phyloP scores from a whole-genome alignment of 2,888 invertebrate genomes.

The Xestia rhomboidea region DNA sequence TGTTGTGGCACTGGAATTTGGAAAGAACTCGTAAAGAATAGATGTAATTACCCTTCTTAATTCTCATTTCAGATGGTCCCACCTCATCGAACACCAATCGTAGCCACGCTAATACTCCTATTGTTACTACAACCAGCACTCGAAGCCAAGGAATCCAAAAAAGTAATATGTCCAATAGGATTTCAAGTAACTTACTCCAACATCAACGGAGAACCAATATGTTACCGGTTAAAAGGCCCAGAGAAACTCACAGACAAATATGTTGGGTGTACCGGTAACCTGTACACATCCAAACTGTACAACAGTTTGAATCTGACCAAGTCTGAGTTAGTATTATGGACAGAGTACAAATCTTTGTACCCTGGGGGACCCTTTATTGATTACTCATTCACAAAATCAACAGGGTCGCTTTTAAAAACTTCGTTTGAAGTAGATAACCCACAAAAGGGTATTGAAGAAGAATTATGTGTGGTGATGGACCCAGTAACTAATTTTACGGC shows the following conservation, averaged over 20 bases:
- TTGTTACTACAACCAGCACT: constrained; percentile 67
- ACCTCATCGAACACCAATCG: constrained; percentile 64
- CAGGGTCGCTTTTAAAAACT: constrained; percentile 73
- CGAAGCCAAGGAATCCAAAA: constrained; percentile 66
- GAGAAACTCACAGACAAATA: constrained; percentile 82
- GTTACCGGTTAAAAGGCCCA: constrained; percentile 83
- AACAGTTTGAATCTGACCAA: constrained; percentile 75
- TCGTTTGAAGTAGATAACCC: constrained; percentile 75
- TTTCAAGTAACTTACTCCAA: constrained; percentile 76
- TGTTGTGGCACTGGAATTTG: neutral
- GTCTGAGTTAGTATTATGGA: constrained; percentile 80
- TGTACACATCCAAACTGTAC: constrained; percentile 78
- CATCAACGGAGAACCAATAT: constrained; percentile 72
- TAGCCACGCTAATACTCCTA: constrained; percentile 68
- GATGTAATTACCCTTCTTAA: neutral
- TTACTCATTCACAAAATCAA: constrained; percentile 79
- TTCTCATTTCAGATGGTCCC: constrained; percentile 78
- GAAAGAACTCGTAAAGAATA: neutral
- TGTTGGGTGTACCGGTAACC: constrained; percentile 82
- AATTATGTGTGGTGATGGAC: constrained; percentile 81
- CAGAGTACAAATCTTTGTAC: constrained; percentile 84
- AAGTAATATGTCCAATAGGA: constrained; percentile 81
- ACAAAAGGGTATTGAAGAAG: constrained; percentile 73
- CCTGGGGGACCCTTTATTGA: constrained; percentile 86
- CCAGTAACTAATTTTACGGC: constrained; percentile 78